Base-by-base conservation (phyloP, 1,140 invertebrate genomes). In the Luehdorfia chinensis region DNA sequence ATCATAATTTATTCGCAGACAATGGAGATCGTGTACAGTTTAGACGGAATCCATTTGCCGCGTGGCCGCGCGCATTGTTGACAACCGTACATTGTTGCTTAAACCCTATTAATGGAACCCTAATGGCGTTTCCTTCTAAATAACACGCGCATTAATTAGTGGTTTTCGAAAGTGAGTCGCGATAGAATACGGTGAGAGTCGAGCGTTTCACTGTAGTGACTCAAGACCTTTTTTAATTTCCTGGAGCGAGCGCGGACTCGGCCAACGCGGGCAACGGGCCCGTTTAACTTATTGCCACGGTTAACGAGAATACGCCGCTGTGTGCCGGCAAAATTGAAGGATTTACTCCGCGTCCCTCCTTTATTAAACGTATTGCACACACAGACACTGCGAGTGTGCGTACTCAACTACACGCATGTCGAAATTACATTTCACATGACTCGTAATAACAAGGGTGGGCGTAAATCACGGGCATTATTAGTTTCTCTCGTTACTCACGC, bases 391-490 rank as follows among this genome's bases (percentile, higher is more conserved):
- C 51, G 15, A 67, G 72, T 75, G 69, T 77, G 75, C 52, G 74
- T 75, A 61, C 50, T 45, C 53, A 66, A 65, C 61, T 72, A 75
- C 70, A 76, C 70, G 72, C 72, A 76, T 73, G 70, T 74, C 76
- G 74, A 85, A 85, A 85, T 85, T 85, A 85, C 81, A 81, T 85
- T 84, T 84, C 79, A 76, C 77, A 81, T 83, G 78, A 85, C 77
- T 84, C 79, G 81, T 85, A 85, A 85, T 85, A 85, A 83, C 81
- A 81, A 80, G 75, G 77, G 78, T 66, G 81, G 75, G 71, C 72
- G 79, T 84, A 84, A 84, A 84, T 84, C 81, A 85, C 69, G 59
- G 63, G 67, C 77, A 78, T 83, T 85, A 84, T 85, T 85, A 85
- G 81, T 85, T 85, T 85, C 72, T 76, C 72, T 62, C 69, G 67